Percentiles rank a stretch among this genome's conserved stretches.
Evolutionary conservation across 1,140 invertebrate genomes (phyloP).

Genomic region (Heterodera carotae): DNA sequence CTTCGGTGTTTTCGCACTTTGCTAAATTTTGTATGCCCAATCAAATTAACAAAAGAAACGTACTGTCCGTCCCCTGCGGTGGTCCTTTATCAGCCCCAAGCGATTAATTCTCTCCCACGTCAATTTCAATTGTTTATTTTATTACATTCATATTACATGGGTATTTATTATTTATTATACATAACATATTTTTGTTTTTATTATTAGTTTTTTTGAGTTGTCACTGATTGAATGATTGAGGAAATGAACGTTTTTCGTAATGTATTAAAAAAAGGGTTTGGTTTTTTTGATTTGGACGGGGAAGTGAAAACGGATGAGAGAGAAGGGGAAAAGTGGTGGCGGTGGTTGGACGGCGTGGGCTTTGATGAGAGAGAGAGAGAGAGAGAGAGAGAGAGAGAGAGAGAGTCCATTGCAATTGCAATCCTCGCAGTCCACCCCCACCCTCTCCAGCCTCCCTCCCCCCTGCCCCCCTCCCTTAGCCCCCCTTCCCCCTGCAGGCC

Average conservation of each 20-base stretch:
- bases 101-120: neutral
- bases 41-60: neutral
- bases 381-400: too few relatives aligned
- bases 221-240: neutral
- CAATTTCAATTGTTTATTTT: neutral
- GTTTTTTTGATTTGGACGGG: neutral
- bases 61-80: neutral
- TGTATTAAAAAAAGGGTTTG: neutral
- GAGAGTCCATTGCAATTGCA: neutral
- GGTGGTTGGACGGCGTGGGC: too few relatives aligned
- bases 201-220: neutral
- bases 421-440: too few relatives aligned
- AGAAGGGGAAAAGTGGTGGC: too few relatives aligned
- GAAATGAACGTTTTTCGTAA: neutral
- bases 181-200: neutral
- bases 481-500: neutral
- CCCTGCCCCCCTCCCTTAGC: too few relatives aligned
- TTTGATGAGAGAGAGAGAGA: too few relatives aligned
- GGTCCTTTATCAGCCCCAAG: neutral
- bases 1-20: neutral
- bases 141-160: too few relatives aligned
- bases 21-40: neutral
- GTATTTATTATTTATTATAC: too few relatives aligned
- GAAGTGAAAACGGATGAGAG: neutral
- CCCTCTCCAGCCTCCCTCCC: too few relatives aligned